Conservation (phyloP, 2,888 invertebrate species). For the Epinotia ramella region DNA sequence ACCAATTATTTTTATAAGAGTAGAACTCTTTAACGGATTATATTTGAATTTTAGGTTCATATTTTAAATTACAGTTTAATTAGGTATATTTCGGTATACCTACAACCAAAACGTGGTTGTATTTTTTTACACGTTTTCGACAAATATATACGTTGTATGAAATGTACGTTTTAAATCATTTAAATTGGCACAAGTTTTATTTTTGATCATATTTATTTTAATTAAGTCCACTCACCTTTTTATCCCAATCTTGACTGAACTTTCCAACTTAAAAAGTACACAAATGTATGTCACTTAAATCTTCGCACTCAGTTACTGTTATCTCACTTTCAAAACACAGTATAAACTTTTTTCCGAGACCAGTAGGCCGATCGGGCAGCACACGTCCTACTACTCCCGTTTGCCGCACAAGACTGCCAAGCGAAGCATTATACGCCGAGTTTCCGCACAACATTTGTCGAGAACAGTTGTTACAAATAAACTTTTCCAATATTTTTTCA, state of each 20-base stretch:
- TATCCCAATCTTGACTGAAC: neutral
- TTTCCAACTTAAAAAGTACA: neutral
- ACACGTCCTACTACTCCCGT: slow-evolving; percentile 25
- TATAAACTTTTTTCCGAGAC: slow-evolving; percentile 16
- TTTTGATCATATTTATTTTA: neutral
- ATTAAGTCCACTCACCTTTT: slow-evolving; percentile 5
- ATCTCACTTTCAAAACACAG: neutral
- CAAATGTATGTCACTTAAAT: neutral
- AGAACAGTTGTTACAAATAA: slow-evolving; percentile 27
- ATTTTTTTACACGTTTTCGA: no score
- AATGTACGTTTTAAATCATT: no score
- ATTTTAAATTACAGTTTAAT: no score
- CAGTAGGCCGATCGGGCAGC: neutral
- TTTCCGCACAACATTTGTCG: slow-evolving; percentile 34
- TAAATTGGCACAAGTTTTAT: no score
- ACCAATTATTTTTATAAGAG: no score
- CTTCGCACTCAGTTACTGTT: neutral
- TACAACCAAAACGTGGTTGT: no score
- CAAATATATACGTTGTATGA: no score
- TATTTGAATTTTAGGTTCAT: no score
- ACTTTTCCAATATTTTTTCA: slow-evolving; percentile 35
- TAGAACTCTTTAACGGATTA: no score
- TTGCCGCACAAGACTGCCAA: slow-evolving; percentile 37
- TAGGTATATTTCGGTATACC: no score
- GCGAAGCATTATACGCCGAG: slow-evolving; percentile 36